Evolutionary conservation across 2,797 vertebrate genomes (phyloP), one percentile per base, ranked within the genome.

Genomic region (Gymnocypris eckloni): DNA sequence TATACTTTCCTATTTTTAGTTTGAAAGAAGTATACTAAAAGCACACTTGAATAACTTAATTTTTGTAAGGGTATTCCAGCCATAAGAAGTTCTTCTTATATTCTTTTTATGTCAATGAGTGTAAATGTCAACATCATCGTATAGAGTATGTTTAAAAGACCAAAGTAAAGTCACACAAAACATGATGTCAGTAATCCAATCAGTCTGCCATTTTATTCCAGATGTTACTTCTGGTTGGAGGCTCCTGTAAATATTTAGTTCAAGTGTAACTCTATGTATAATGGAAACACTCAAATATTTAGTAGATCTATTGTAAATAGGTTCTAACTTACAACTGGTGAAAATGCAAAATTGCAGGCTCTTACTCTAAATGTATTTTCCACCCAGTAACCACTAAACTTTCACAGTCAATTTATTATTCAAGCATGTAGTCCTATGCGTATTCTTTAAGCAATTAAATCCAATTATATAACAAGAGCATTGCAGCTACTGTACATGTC

Each of bases 181-280:
- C 18, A 76, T 4, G 28, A 67, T 28, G 6, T 33, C 15, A 67
- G 15, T 13, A 77, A 77, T 56, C 50, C 33, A 56, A 39, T 77
- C 50, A 4, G 73, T 77, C 73, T 22, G 33, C 11, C 50, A 77
- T 39, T 56, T 77, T 39, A 76, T 76, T 76, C 50, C 50, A 76
- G 18, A 22, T 12, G 7, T 73, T 37, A 37, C 18, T 37, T 52
- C 48, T 54, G 28, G 18, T 54, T 22, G 28, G 20, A 77, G 73
- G 28, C 73, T 76, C 33, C 33, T n/a, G 52, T 76, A 76, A 54
- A 76, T 56, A 77, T 39, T 77, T n/a, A 77, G 33, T 22, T 56
- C n/a, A 39, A 77, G n/a, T 13, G 52, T n/a, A 59, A 41, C 12
- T 20, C 25, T 39, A 77, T 76, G 33, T 56, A 56, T 56, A n/a